Base-by-base conservation (phyloP, 2,888 invertebrate genomes). In the Craniophora ligustri region DNA sequence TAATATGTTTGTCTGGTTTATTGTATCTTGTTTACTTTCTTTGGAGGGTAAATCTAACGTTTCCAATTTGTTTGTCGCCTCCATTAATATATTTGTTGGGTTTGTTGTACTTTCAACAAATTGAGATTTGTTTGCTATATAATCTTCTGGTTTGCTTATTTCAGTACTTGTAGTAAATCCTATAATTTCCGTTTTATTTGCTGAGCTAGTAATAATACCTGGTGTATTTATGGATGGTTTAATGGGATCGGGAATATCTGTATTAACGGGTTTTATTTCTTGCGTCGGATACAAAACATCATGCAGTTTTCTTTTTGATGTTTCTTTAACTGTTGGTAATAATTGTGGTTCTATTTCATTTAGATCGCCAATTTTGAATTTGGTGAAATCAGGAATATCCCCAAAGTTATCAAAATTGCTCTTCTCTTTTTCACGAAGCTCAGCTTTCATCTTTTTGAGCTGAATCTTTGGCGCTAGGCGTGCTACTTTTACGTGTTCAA, bases 401-500 rank as follows among this genome's bases (percentile, higher is more conserved):
- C 47, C 49, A 19, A 72, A 64, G 36, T 66, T 63, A 3, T 73
- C 72, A 10, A 63, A 69, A 47, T 68, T 72, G 59, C 57, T 69
- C 68, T 71, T 81, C 51, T 81, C 88, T 62, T 77, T 87, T 74
- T 88, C 90, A 15, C 86, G 80, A 50, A 88, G 67, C 49, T 92
- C 91, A 3, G 92, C 93, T 78, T 93, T 93, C 90, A 93, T 89
- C 84, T 88, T 93, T 68, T 94, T 94, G 0, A 94, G 78, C 72
- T 93, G 92, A 75, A 94, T 93, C 86, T 94, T 94, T 0, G 94
- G 94, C 14, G 93, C 93, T n/a, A 92, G 73, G n/a, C 90, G 87
- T 38, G 94, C 90, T 5, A 94, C 94, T 75, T 95, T 95, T 11
- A 94, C 91, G 0, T 91, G 93, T 76, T 95, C 94, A 15, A 89